Percentiles rank a stretch among this genome's conserved stretches.
phyloP scores from a whole-genome alignment of 2,888 invertebrate genomes.

The Limnephilus auricula region DNA sequence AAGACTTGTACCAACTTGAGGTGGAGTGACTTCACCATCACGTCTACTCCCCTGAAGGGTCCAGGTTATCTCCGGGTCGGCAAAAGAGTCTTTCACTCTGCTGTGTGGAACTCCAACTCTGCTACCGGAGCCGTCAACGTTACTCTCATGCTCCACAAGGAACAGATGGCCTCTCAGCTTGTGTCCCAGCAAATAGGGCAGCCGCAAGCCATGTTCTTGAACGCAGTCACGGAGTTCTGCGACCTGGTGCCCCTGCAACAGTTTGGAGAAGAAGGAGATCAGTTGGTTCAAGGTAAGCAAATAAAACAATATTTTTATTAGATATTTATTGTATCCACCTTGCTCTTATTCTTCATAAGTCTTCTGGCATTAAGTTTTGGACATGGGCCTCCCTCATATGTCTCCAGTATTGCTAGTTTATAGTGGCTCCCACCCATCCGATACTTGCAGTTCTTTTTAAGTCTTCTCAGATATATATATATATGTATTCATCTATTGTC shows the following conservation, averaged over 20 bases:
- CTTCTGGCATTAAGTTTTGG: neutral
- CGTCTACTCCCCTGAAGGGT: conserved; percentile 72
- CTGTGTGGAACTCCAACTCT: conserved; percentile 82
- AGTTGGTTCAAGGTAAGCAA: conserved; percentile 82
- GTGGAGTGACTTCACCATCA: conserved; percentile 84
- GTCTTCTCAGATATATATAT: neutral
- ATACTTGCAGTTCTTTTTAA: neutral
- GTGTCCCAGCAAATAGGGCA: conserved; percentile 81
- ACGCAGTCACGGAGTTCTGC: conserved; percentile 88
- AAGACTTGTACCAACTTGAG: conserved; percentile 85
- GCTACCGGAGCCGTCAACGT: conserved; percentile 81
- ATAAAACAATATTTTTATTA: neutral
- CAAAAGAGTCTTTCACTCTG: conserved; percentile 85
- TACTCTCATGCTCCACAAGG: conserved; percentile 81
- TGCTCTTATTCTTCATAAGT: neutral
- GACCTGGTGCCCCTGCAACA: conserved; percentile 86
- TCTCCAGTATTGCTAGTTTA: neutral
- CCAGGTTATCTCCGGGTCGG: conserved; percentile 76
- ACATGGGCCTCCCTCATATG: neutral
- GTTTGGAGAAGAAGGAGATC: conserved; percentile 80
- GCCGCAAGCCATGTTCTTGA: conserved; percentile 81
- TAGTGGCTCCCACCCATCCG: neutral
- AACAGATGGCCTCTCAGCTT: conserved; percentile 80
- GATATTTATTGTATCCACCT: neutral
- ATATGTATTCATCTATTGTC: neutral